phyloP scores from a whole-genome alignment of 30 jellyfish, hydroid and myxozoan species.

The Turritopsis rubra region DNA sequence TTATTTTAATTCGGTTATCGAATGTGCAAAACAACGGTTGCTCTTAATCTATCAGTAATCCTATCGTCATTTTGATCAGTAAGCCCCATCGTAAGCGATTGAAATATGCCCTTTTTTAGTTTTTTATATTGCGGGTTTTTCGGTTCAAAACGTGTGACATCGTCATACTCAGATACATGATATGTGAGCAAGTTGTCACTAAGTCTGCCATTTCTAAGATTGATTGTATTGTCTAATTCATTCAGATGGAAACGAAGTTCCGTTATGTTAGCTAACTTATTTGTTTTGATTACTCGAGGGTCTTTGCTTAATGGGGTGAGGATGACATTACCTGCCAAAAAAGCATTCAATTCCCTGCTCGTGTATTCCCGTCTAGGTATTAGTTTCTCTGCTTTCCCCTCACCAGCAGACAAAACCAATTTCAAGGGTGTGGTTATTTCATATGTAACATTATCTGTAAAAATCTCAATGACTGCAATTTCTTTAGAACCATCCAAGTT shows the following conservation, averaged over 20 bases:
- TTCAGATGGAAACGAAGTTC: not conserved
- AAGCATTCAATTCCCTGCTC: not conserved
- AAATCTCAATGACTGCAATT: not conserved
- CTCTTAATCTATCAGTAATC: not conserved
- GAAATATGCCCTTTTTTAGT: not conserved
- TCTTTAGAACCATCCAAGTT: constrained; percentile 5
- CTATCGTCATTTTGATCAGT: not conserved
- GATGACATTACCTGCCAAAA: not conserved
- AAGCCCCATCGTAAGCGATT: not conserved
- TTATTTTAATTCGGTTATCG: not conserved
- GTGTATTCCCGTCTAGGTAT: not conserved
- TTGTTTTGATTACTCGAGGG: not conserved
- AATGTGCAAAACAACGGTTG: not conserved
- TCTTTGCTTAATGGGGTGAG: not conserved
- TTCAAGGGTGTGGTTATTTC: not conserved
- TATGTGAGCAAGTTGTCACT: not conserved
- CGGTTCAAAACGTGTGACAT: constrained; percentile 1
- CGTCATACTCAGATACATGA: not conserved
- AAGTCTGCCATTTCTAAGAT: not conserved
- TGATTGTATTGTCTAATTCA: not conserved
- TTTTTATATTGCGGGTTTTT: not conserved
- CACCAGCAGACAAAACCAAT: not conserved
- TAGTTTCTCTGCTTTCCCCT: not conserved
- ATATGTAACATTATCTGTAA: not conserved
- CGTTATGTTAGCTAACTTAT: not conserved